Base-by-base conservation (phyloP, 2,888 invertebrate genomes). In the Phrixothrix hirtus region DNA sequence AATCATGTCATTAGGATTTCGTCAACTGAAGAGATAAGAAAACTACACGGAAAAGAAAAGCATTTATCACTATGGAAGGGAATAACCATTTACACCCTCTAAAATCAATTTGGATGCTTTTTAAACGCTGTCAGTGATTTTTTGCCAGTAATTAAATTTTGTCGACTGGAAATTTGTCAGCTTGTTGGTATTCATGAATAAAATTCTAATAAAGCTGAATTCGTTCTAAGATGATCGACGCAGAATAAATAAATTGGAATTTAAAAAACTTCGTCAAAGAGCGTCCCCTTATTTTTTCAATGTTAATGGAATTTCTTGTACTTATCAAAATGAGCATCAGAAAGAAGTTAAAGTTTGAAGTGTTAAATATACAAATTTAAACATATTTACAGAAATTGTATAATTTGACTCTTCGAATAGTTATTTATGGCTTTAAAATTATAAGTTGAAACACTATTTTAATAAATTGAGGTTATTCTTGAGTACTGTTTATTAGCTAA, bases 131-230 rank as follows among this genome's bases (percentile, higher is more conserved):
- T 37, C 45, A 37, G 45, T 45, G 45, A 45, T 45, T 45, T 45
- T 45, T 45, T 37, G 45, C 45, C 26, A 45, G 45, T 45, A 45
- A 45, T 45, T 45, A 45, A 45, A 45, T 45, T 45, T 45, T 37
- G 45, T 36, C 36, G 36, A 37, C 45, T 45, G 45, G 30, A 45
- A 45, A 45, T 45, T 45, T 45, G 45, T 45, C 45, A 45, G 45
- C 45, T 45, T 45, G 45, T 45, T 45, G 45, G 45, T 45, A 45
- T 45, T 45, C 45, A 45, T 45, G 45, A 45, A 45, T 45, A 45
- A 45, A 45, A 45, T 45, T 45, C 37, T 45, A 45, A 45, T 45
- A 45, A 37, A 45, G 36, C 37, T 31, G 36, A 36, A 30, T 36
- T 36, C 30, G 29, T 36, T 25, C 30, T 37, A 37, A 45, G 37